Conservation (phyloP, 1,140 invertebrate genomes). For the Drosophila sulfurigaster region DNA sequence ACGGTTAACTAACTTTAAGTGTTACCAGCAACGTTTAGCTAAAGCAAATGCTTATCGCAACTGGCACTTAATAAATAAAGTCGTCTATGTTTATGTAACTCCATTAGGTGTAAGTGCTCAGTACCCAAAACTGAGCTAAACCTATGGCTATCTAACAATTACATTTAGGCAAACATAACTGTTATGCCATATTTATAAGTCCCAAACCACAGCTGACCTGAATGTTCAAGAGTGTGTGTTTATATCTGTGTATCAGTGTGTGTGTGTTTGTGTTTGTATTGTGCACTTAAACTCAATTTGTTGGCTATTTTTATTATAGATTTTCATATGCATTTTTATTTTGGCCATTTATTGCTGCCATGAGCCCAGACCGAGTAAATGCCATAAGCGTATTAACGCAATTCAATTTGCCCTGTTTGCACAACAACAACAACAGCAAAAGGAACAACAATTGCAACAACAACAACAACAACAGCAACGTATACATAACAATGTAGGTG, state of each 20-base stretch:
- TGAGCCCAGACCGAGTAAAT: constrained; percentile 54
- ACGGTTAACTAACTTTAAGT: neutral
- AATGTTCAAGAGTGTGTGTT: neutral
- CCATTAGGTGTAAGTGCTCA: constrained; percentile 22
- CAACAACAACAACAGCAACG: constrained; percentile 9
- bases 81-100: constrained; percentile 24
- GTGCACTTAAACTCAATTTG: constrained; percentile 75
- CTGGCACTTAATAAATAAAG: constrained; percentile 38
- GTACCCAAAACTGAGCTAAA: neutral
- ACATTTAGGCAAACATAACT: constrained; percentile 40
- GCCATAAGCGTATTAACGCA: constrained; percentile 81
- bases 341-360: constrained; percentile 62
- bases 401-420: constrained; percentile 71
- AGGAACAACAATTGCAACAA: constrained; percentile 9
- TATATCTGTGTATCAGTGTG: constrained; percentile 1
- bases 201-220: constrained; percentile 24
- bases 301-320: constrained; percentile 70
- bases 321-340: constrained; percentile 75
- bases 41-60: constrained; percentile 33
- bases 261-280: constrained; percentile 30
- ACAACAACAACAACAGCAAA: constrained; percentile 29
- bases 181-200: constrained; percentile 42
- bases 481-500: constrained; percentile 50
- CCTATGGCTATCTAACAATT: constrained; percentile 24
- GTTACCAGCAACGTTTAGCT: constrained; percentile 1